Evolutionary conservation across 2,797 vertebrate species (phyloP).

Genomic region (Girardinus metallicus): DNA sequence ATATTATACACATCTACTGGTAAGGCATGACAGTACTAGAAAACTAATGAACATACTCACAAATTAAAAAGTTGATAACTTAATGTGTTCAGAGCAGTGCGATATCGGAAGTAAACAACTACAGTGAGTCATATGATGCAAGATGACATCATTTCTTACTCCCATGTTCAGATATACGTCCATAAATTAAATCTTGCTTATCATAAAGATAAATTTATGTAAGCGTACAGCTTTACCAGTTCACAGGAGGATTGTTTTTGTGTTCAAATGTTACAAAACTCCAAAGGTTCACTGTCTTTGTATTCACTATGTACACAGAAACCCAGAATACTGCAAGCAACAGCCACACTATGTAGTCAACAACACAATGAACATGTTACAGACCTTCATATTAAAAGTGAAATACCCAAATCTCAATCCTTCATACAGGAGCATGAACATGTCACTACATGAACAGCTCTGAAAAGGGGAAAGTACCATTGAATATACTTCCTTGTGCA

Average conservation of each 20-base stretch:
- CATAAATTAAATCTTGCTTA: not conserved
- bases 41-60: not conserved
- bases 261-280: conserved; percentile 9
- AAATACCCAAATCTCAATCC: not conserved
- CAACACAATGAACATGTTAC: not conserved
- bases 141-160: not conserved
- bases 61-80: not conserved
- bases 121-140: conserved; percentile 5
- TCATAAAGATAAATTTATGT: conserved; percentile 26
- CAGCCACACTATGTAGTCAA: not conserved
- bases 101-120: conserved; percentile 11
- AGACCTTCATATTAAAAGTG: not conserved
- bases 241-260: conserved; percentile 1
- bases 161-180: not conserved
- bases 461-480: not conserved
- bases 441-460: conserved; percentile 26
- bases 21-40: not conserved
- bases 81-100: not conserved
- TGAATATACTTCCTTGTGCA: not conserved
- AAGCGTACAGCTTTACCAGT: conserved; percentile 17
- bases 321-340: not conserved
- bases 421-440: not conserved
- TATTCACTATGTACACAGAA: not conserved
- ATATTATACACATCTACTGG: not conserved
- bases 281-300: not conserved